phyloP scores from a whole-genome alignment of 1,140 invertebrate genomes.

The Calliphora vicina region DNA sequence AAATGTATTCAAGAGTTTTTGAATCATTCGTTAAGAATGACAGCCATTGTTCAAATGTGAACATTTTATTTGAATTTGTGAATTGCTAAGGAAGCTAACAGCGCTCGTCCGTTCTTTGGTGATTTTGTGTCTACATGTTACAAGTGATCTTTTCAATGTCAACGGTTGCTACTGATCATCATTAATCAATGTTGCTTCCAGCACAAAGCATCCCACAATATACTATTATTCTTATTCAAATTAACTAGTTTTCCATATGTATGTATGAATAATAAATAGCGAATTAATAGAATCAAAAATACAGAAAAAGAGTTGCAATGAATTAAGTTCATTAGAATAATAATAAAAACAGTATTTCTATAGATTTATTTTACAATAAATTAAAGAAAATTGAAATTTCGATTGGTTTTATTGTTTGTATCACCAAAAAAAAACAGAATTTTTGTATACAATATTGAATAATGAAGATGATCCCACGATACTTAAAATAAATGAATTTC shows the following conservation, averaged over 20 bases:
- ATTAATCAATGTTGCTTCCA: neutral
- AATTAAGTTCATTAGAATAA: neutral
- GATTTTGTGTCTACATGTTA: neutral
- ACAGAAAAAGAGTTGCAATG: neutral
- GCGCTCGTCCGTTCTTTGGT: neutral
- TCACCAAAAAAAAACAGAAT: no score
- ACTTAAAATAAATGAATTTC: no score
- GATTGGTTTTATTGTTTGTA: no score
- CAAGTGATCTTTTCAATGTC: slow-evolving; percentile 4
- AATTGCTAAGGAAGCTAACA: neutral
- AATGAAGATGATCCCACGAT: no score
- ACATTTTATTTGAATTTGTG: neutral
- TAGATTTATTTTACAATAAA: no score
- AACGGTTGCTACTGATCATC: slow-evolving; percentile 1
- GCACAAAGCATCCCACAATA: neutral
- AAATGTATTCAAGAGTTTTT: neutral
- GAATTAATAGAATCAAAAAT: neutral
- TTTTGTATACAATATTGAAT: no score
- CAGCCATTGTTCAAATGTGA: neutral
- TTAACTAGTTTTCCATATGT: neutral
- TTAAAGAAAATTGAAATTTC: no score
- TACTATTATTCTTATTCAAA: neutral
- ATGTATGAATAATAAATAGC: neutral
- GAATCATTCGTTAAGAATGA: neutral
- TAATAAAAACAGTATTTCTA: neutral